Evolutionary conservation across 2,113 vertebrate species (phyloP), one percentile per base, ranked within the genome.

Genomic region (Thomomys bottae): DNA sequence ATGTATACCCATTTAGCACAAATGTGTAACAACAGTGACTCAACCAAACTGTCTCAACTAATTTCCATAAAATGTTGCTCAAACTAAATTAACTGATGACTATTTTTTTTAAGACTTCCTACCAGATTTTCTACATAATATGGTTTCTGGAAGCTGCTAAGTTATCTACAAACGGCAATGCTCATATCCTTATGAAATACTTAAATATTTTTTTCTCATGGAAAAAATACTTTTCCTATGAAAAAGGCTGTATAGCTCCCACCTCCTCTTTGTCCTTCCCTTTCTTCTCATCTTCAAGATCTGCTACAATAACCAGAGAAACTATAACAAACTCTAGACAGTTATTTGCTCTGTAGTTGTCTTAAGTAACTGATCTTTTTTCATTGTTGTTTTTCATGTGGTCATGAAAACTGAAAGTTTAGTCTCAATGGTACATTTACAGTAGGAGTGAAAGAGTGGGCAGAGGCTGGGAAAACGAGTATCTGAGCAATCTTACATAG

Each of bases 321-420:
- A 61, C 18, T 23, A 6, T 54, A n/a, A 61, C 0, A 4, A 38
- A 4, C 34, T 45, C 32, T 66, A 23, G 17, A 34, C 23, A 81
- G 61, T 40, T 61, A 1, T 89, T 71, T 71, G 54, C 61, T 23
- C 17, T 32, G 20, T 30, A 82, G 26, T 6, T 67, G 9, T 54
- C 57, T 38, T 67, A 59, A 76, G 83, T 59, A 81, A 61, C 34
- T n/a, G 23, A 8, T 71, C 5, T 40, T 36, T 67, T 85, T 32
- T 61, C 76, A 30, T 67, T 83, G 59, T 61, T 61, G 59, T 61
- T 61, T 84, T 77, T 64, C 21, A 40, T 6, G 21, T 73, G 61
- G 9, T 72, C 87, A 54, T 61, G 59, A 89, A 96, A 92, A 92
- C 17, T 45, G 57, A 90, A 87, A 88, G 24, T 85, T 54, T 90